These are phyloP conservation scores for Sweltsa coloradensis DNA, from an alignment of 1,140 invertebrate species.

Conservation along the genomic window DNA sequence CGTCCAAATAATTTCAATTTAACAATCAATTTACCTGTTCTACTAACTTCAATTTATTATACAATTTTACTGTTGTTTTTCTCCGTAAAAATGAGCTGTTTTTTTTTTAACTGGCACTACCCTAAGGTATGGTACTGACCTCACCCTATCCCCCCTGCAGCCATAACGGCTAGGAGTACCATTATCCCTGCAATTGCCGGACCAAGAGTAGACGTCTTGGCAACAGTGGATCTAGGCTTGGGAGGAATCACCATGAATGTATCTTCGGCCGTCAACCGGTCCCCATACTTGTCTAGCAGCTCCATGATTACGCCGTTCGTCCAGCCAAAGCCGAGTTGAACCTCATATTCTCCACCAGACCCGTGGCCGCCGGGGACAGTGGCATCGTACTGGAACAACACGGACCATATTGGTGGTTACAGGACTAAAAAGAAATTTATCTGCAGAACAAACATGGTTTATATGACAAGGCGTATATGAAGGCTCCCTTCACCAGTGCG, in stretches of 20 bases:
- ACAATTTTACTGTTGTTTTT: too few species aligned
- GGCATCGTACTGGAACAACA: conserved; percentile 86
- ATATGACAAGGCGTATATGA: too few species aligned
- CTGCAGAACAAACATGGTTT: too few species aligned
- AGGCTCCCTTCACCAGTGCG: too few species aligned
- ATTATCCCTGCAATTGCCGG: conserved; percentile 17
- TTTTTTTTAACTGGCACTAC: too few species aligned
- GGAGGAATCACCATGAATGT: conserved; percentile 2
- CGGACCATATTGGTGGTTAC: conserved; percentile 23
- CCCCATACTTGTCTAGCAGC: conserved; percentile 52
- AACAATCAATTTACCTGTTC: too few species aligned
- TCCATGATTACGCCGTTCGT: conserved; percentile 83
- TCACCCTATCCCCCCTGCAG: conserved; percentile 23
- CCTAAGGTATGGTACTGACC: conserved; percentile 21
- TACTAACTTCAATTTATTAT: too few species aligned
- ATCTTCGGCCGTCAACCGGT: background rate
- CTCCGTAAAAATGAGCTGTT: too few species aligned
- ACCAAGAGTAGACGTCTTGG: conserved; percentile 5
- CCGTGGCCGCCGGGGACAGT: conserved; percentile 55
- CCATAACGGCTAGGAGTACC: conserved; percentile 20
- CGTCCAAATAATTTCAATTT: too few species aligned
- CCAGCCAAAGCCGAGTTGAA: conserved; percentile 90
- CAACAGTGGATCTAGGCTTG: background rate
- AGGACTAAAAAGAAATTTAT: background rate
- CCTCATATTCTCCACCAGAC: conserved; percentile 78